Evolutionary conservation across 1,140 invertebrate genomes (phyloP).

Genomic region (Lethocerus indicus): DNA sequence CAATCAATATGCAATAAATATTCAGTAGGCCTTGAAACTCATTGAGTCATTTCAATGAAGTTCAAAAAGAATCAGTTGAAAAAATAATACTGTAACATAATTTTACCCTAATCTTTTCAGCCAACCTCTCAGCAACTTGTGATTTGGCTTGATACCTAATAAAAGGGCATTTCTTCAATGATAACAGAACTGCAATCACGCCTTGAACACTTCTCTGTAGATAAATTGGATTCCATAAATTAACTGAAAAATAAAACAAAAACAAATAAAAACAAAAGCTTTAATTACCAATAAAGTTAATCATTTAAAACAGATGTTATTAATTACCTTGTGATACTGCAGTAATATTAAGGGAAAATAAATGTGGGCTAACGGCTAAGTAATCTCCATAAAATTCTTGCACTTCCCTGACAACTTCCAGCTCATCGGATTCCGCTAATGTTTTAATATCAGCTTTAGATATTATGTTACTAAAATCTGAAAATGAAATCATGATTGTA

Average conservation of each 20-base stretch:
- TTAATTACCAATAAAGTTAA: background rate
- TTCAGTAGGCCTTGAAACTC: no score
- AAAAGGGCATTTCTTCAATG: constrained; percentile 76
- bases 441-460: constrained; percentile 92
- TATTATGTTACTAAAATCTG: constrained; percentile 96
- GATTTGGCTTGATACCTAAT: constrained; percentile 87
- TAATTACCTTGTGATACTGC: constrained; percentile 38
- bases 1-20: no score
- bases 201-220: constrained; percentile 71
- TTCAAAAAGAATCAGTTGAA: background rate
- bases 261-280: background rate
- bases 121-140: constrained; percentile 65
- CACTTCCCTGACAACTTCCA: constrained; percentile 89
- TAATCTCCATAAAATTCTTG: constrained; percentile 93
- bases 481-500: constrained; percentile 18
- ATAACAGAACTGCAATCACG: constrained; percentile 70
- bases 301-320: background rate
- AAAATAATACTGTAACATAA: no score
- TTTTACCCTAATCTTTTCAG: constrained; percentile 52
- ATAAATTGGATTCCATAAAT: constrained; percentile 47
- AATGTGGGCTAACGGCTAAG: constrained; percentile 74
- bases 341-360: constrained; percentile 61
- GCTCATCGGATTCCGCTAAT: constrained; percentile 92
- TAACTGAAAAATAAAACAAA: background rate
- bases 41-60: background rate